Evolutionary conservation across 1,140 invertebrate genomes (phyloP), one percentile per base, ranked within the genome.

Genomic region (Aleiodes sp.): DNA sequence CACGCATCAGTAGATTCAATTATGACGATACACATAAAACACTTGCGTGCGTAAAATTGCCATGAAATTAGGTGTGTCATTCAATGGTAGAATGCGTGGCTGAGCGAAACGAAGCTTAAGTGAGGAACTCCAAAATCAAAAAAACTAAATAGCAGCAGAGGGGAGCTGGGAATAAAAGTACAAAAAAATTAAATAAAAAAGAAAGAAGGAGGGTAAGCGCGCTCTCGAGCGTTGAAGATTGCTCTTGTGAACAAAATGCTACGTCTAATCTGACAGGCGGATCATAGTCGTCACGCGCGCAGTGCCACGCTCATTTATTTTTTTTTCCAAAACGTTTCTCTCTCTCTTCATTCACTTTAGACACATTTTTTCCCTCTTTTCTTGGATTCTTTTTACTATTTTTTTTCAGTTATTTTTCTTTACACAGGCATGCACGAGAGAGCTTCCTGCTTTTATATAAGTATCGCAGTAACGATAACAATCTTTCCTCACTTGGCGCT

Each of bases 221-320:
- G 35, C 68, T 35, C 31, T 70, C 31, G 33, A 70, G 59, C 68
- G 52, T 70, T 41, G 52, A 65, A 70, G 68, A 70, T 71, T 71
- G 63, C 39, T 39, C 37, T 66, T 65, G 69, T 66, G 41, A 66
- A 71, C 70, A 71, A 71, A 71, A 66, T 65, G 64, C 60, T 71
- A 24, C 12, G 19, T 63, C 41, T 64, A 66, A 66, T 66, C 70
- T 71, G 70, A 71, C 70, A 66, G 59, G 56, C 24, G 64, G 59
- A 71, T 70, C 68, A 70, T 66, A 66, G 33, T 71, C 61, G 59
- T 69, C 64, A 66, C 63, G 70, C 70, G 56, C 65, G 14, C 61
- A 61, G 69, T 71, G 57, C 63, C 37, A 26, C 68, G 26, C 35
- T 52, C 33, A 21, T 21, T 56, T 28, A 12, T 62, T 41, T 37